Base-by-base conservation (phyloP, 2,797 vertebrate species). In the Spinibarbus caldwelli region DNA sequence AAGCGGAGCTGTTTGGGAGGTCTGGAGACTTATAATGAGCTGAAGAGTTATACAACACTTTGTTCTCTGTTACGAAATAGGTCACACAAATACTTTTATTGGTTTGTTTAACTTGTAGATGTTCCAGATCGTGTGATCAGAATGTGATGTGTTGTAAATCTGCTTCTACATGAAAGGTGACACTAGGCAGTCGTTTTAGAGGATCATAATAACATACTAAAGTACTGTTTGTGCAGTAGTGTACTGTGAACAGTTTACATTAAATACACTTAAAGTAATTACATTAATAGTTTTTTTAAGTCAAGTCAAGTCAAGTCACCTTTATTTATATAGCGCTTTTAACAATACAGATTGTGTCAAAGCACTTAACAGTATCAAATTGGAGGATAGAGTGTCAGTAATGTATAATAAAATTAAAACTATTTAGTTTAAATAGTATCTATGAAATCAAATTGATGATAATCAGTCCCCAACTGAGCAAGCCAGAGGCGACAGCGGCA, bases 1-100 rank as follows among this genome's bases (percentile, higher is more conserved):
- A 66, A 67, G 52, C 12, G 6, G 64, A 64, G 73, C 64, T 36
- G 41, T 68, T 47, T 70, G 64, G 76, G 59, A 21, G 79, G 82
- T 79, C 72, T 26, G 34, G 64, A 21, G 17, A 36, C 31, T 36
- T 66, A 34, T 76, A 83, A 67, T 52, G 8, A 62, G n/a, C 19
- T 21, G 21, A 52, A 26, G 80, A 68, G 80, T 89, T 89, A 83
- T 80, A 71, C 72, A 89, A 87, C 23, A 15, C 6, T 29, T 88
- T 86, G 71, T 78, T 73, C 41, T 68, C 66, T 43, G 81, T 87
- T 87, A 82, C 45, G 73, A 41, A 88, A 64, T n/a, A 29, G 66
- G 43, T 64, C 34, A 29, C 31, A 68, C 62, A 15, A 78, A 71
- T 38, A 62, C 47, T 80, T 79, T 38, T 79, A 73, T 36, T 75